Evolutionary conservation across 2,888 invertebrate species (phyloP).

Genomic region (Limnephilus rhombicus): DNA sequence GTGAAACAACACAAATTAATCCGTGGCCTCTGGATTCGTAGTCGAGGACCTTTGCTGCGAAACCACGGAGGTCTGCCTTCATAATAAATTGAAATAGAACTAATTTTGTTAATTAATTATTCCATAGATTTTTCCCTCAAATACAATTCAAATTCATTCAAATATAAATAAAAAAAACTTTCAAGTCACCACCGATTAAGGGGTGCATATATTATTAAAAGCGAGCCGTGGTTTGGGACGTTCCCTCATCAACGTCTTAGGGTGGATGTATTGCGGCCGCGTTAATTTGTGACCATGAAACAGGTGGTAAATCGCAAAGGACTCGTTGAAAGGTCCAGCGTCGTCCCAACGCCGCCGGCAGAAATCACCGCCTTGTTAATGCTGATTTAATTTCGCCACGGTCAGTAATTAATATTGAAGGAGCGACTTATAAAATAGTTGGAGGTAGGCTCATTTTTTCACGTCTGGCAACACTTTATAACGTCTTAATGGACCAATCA

Average conservation of each 20-base stretch:
- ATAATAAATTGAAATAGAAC: no score
- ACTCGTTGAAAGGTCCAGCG: slow-evolving; percentile 13
- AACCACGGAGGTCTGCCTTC: no score
- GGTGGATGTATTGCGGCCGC: slow-evolving; percentile 9
- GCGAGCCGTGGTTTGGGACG: slow-evolving; percentile 8
- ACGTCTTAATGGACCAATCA: slow-evolving; percentile 21
- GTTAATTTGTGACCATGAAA: slow-evolving; percentile 45
- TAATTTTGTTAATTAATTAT: no score
- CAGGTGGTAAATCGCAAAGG: slow-evolving; percentile 35
- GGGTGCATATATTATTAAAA: background rate
- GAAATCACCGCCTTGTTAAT: slow-evolving; percentile 51
- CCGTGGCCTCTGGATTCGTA: no score
- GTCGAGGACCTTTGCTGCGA: no score
- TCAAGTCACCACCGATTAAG: background rate
- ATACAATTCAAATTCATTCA: no score
- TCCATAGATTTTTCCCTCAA: no score
- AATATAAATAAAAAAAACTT: background rate
- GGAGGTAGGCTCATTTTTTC: slow-evolving; percentile 12
- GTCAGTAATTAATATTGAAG: slow-evolving; percentile 43
- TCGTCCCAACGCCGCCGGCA: background rate
- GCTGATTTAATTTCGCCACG: slow-evolving; percentile 47
- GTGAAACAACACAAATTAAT: no score
- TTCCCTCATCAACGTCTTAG: background rate
- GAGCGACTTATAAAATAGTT: slow-evolving; percentile 4
- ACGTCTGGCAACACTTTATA: slow-evolving; percentile 17